phyloP scores from a whole-genome alignment of 2,797 vertebrate genomes.

The Streptopelia turtur region DNA sequence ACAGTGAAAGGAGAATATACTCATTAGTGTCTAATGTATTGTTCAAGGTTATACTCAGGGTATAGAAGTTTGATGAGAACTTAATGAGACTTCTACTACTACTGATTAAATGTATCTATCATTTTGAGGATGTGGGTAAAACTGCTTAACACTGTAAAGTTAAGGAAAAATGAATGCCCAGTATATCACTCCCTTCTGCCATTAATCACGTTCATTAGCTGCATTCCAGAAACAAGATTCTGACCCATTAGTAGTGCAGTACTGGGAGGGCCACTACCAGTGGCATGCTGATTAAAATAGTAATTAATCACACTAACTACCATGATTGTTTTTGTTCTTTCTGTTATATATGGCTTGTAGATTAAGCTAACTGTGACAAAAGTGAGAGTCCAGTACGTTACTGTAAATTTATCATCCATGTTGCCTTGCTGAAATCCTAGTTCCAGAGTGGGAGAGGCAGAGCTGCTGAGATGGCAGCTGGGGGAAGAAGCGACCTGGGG shows the following conservation, averaged over 20 bases:
- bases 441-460: background rate
- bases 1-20: constrained; percentile 37
- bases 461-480: background rate
- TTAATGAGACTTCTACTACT: constrained; percentile 74
- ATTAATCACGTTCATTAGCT: constrained; percentile 70
- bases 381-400: background rate
- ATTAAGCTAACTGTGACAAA: constrained; percentile 42
- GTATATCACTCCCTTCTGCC: constrained; percentile 43
- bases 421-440: background rate
- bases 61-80: constrained; percentile 77
- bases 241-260: constrained; percentile 49
- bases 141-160: constrained; percentile 36
- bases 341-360: constrained; percentile 19
- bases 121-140: constrained; percentile 62
- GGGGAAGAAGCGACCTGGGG: background rate
- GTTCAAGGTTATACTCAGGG: constrained; percentile 78
- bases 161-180: constrained; percentile 55
- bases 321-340: constrained; percentile 50
- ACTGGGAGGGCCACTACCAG: constrained; percentile 20
- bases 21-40: constrained; percentile 74
- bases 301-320: constrained; percentile 62
- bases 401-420: background rate
- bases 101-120: constrained; percentile 79
- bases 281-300: constrained; percentile 48
- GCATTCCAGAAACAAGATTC: constrained; percentile 50